Evolutionary conservation across 2,113 vertebrate genomes (phyloP), one percentile per base, ranked within the genome.

Genomic region (Actenoides hombroni): DNA sequence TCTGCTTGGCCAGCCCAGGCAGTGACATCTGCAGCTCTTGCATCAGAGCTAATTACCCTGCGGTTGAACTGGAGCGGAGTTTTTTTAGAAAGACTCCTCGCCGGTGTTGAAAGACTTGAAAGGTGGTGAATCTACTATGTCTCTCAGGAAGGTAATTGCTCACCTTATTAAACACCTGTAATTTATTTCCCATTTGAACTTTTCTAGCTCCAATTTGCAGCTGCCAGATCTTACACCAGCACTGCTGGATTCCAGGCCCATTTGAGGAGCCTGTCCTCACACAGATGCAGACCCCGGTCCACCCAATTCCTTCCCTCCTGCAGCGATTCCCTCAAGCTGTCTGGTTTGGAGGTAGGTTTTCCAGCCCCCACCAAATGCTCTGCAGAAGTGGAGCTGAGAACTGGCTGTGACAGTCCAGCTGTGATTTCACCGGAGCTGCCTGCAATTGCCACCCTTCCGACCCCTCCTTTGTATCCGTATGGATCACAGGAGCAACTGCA

Each of bases 21-120:
- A 44, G 76, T 16, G 92, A 31, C 85, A 83, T 26, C 70, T 12
- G 10, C 48, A 40, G 83, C 86, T 86, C 91, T 86, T 90, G 91
- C 86, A 8, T 63, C 92, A 96, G 40, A 4, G 4, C 68, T 67
- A 23, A 59, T 37, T 31, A 70, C 91, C 54, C 12, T 15, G 20
- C 0, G 53, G 60, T 6, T 29, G 46, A 49, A 24, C 68, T 3
- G 40, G 61, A 83, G 63, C 5, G 4, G 42, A 17, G 26, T 4
- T 54, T 84, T 76, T 83, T 83, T 31, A 16, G 63, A 77, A 77
- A 83, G 87, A 2, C 59, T 88, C 44, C 78, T 87, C 0, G 6
- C 71, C 79, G 51, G 67, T 77, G 83, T 90, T 59, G 85, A 90
- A 94, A 94, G 94, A 94, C 94, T 76, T 79, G 93, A 78, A 90